A percentile compares a stretch with the other conserved stretches of the same genome.
Evolutionary conservation across 2,888 invertebrate genomes (phyloP).

Genomic region (Pseudococcus viburni): DNA sequence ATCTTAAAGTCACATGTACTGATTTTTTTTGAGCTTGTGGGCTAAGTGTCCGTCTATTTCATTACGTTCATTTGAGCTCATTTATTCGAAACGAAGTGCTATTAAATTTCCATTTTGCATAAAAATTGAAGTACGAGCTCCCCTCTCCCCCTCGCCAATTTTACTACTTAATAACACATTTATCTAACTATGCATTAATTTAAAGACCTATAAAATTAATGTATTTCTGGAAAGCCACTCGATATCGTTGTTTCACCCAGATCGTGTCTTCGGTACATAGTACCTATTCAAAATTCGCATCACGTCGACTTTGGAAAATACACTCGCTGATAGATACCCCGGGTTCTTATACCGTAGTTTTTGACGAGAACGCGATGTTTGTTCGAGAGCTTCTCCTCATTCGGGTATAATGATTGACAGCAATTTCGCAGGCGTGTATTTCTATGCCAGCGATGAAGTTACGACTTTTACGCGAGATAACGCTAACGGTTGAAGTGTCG

Average conservation of each 20-base stretch:
- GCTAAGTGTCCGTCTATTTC: no score
- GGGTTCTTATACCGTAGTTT: neutral
- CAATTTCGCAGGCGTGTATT: slow-evolving; percentile 16
- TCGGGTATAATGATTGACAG: slow-evolving; percentile 21
- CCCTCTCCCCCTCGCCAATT: no score
- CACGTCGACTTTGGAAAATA: neutral
- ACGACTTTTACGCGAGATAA: slow-evolving; percentile 1
- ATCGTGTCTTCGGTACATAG: neutral
- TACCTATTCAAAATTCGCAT: neutral
- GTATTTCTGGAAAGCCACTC: neutral
- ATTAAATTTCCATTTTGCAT: no score
- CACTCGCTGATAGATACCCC: neutral
- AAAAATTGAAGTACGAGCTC: no score
- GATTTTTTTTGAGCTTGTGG: no score
- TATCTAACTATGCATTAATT: no score
- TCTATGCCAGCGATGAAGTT: neutral
- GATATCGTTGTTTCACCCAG: neutral
- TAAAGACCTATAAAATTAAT: neutral
- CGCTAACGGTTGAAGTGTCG: slow-evolving; percentile 11
- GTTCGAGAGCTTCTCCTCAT: neutral
- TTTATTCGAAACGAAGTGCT: no score
- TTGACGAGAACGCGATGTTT: slow-evolving; percentile 26
- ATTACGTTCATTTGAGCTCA: no score
- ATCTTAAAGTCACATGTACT: no score
- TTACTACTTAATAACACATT: no score